These are phyloP conservation scores for Coendou prehensilis DNA, from an alignment of 2,797 vertebrate species.

Conservation along the genomic window DNA sequence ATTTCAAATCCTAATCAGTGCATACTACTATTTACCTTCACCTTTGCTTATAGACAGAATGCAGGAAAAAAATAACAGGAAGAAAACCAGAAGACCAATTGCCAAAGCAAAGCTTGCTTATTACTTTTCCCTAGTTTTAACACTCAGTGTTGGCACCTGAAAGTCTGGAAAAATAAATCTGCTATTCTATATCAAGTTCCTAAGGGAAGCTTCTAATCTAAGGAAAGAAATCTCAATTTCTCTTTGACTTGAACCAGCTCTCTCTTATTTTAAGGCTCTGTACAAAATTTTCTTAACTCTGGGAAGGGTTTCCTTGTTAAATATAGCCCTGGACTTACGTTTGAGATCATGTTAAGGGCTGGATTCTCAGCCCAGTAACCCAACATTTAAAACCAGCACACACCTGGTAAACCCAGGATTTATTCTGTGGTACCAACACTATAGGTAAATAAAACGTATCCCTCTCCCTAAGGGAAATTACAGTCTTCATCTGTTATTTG, in stretches of 20 bases:
- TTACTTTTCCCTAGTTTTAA: neutral
- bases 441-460: neutral
- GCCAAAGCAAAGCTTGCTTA: neutral
- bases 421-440: neutral
- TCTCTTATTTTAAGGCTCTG: neutral
- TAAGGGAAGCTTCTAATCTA: neutral
- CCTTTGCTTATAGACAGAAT: neutral
- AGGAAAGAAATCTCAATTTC: neutral
- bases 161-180: slow-evolving; percentile 1
- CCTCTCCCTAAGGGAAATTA: neutral
- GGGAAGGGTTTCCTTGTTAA: neutral
- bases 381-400: neutral
- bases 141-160: neutral
- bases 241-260: neutral
- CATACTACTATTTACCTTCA: neutral
- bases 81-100: neutral
- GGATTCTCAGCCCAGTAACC: neutral
- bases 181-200: neutral
- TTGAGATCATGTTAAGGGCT: neutral
- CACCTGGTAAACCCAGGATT: neutral
- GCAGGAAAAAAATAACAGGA: neutral
- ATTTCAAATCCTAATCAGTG: neutral
- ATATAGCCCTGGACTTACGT: neutral
- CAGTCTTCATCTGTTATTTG: neutral
- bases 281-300: neutral